Conservation (phyloP, 2,797 vertebrate species). For the Lates japonicus region DNA sequence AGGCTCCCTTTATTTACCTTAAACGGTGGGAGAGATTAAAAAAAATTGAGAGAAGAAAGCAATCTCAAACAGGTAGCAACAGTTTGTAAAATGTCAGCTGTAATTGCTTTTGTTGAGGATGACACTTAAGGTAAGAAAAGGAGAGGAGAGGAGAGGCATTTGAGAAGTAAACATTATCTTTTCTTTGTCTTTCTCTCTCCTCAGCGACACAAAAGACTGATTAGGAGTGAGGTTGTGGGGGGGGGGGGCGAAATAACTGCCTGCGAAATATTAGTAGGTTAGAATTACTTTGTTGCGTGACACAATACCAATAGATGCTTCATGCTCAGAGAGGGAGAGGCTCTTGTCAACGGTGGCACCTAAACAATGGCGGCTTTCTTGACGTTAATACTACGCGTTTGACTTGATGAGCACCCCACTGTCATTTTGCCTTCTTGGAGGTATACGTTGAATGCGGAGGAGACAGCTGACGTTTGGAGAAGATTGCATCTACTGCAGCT, state of each 20-base stretch:
- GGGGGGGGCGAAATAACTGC: conserved; percentile 72
- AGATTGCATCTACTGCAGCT: conserved; percentile 68
- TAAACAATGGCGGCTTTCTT: conserved; percentile 85
- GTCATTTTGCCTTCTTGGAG: conserved; percentile 79
- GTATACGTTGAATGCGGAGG: conserved; percentile 68
- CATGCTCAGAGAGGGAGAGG: conserved; percentile 72
- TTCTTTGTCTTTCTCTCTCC: conserved; percentile 81
- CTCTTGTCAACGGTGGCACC: conserved; percentile 86
- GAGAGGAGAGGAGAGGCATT: conserved; percentile 78
- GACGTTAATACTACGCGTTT: conserved; percentile 76
- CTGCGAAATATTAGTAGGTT: conserved; percentile 87
- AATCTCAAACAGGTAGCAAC: conserved; percentile 86
- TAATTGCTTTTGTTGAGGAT: conserved; percentile 84
- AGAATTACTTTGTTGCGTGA: conserved; percentile 87
- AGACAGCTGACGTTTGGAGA: conserved; percentile 77
- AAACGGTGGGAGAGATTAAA: conserved; percentile 34
- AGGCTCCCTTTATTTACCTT: conserved; percentile 85
- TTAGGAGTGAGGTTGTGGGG: conserved; percentile 80
- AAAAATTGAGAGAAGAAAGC: conserved; percentile 48
- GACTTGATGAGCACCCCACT: conserved; percentile 82
- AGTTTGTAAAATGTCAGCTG: conserved; percentile 82
- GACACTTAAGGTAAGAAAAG: conserved; percentile 84
- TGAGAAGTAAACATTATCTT: conserved; percentile 86
- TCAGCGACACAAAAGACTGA: conserved; percentile 86
- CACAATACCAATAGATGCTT: conserved; percentile 85